These are phyloP conservation scores for Trogon melanurus DNA, from an alignment of 2,113 vertebrate genomes.

Conservation along the genomic window DNA sequence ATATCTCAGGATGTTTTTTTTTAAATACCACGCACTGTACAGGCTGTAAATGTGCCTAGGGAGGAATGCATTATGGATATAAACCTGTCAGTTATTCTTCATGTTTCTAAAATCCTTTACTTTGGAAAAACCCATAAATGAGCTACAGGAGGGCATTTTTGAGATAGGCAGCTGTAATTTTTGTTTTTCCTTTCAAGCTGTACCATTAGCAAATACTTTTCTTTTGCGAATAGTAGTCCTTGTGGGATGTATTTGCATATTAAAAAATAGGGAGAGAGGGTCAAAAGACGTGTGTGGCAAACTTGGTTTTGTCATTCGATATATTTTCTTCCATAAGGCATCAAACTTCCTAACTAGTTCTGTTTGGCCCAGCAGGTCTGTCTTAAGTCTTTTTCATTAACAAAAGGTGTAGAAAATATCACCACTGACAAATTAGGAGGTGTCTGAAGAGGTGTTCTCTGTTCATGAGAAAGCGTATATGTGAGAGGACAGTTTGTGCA, in stretches of 20 bases:
- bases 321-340: not conserved
- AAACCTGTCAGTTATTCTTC: conserved; percentile 63
- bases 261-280: not conserved
- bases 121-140: conserved; percentile 52
- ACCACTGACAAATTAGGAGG: not conserved
- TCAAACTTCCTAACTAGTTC: not conserved
- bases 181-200: conserved; percentile 45
- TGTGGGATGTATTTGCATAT: not conserved
- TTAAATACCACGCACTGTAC: conserved; percentile 1
- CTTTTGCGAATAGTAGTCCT: conserved; percentile 29
- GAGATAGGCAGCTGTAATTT: conserved; percentile 28
- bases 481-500: not conserved
- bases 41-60: conserved; percentile 29
- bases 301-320: not conserved
- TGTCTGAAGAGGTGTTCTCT: not conserved
- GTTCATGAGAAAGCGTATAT: not conserved
- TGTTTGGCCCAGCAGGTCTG: not conserved
- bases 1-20: conserved; percentile 8
- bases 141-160: conserved; percentile 33
- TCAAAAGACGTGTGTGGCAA: not conserved
- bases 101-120: conserved; percentile 48
- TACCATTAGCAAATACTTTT: conserved; percentile 59
- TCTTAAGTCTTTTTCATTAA: not conserved
- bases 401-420: not conserved
- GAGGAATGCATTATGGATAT: conserved; percentile 54